Percentiles rank a stretch among this genome's conserved stretches.
Evolutionary conservation across 2,797 vertebrate genomes (phyloP).

Genomic region (Xenops minutus): DNA sequence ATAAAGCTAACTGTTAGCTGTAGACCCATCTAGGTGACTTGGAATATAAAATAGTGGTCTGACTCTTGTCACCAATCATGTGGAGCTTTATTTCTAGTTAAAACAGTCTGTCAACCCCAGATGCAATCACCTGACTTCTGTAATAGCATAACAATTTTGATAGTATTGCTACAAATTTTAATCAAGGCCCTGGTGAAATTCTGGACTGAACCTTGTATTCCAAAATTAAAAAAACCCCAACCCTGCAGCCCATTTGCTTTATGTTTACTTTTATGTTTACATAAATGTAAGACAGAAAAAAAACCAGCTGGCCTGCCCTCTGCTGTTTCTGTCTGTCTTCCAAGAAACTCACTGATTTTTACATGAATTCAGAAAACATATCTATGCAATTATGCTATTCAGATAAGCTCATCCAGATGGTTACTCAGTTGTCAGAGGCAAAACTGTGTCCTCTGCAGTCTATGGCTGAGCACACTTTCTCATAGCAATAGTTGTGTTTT

Average conservation of each 20-base stretch:
- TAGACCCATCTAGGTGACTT: constrained; percentile 6
- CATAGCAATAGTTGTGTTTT: constrained; percentile 89
- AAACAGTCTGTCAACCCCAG: constrained; percentile 9
- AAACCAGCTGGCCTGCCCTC: constrained; percentile 39
- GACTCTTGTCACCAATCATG: neutral
- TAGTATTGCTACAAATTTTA: constrained; percentile 65
- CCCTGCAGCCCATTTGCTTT: constrained; percentile 44
- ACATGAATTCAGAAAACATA: constrained; percentile 7
- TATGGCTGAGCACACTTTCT: constrained; percentile 78
- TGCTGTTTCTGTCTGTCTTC: constrained; percentile 46
- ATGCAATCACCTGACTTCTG: neutral
- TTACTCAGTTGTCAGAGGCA: constrained; percentile 73
- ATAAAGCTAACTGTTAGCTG: constrained; percentile 17
- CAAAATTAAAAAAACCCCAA: neutral
- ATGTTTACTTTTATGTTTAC: constrained; percentile 1
- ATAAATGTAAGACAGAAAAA: constrained; percentile 16
- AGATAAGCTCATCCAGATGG: neutral
- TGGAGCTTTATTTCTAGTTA: neutral
- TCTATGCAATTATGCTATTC: neutral
- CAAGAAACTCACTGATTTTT: neutral
- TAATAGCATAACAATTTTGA: constrained; percentile 13
- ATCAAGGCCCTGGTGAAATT: constrained; percentile 61
- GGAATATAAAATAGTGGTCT: constrained; percentile 37
- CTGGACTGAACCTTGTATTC: constrained; percentile 48
- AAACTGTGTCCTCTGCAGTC: constrained; percentile 78